Percentiles rank a stretch among this genome's conserved stretches.
phyloP scores from a whole-genome alignment of 1,140 invertebrate genomes.

The Dryas iulia region DNA sequence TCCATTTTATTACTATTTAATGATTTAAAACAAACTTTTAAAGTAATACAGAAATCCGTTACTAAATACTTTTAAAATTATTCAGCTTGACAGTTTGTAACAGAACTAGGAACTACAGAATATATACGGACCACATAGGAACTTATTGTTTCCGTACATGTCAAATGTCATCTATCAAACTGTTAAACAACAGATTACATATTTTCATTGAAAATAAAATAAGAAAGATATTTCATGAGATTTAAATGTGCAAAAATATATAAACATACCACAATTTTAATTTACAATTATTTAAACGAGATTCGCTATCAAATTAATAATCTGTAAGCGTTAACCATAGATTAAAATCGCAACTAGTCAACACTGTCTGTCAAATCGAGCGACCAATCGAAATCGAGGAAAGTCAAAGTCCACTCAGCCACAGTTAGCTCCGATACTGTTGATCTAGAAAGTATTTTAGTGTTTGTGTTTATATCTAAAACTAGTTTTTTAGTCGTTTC shows the following conservation, averaged over 20 bases:
- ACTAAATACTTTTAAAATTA: neutral
- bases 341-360: neutral
- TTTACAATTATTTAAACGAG: too few relatives aligned
- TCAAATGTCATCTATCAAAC: neutral
- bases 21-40: neutral
- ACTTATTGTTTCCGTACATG: neutral
- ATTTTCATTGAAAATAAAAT: neutral
- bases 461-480: constrained; percentile 30
- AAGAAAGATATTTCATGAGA: too few relatives aligned
- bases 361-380: neutral
- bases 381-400: constrained; percentile 37
- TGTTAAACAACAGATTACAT: neutral
- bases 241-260: too few relatives aligned
- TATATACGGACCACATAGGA: neutral
- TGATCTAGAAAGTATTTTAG: constrained; percentile 39
- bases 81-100: neutral
- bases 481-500: constrained; percentile 16
- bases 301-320: too few relatives aligned
- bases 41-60: neutral
- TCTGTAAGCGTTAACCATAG: neutral
- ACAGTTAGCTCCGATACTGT: constrained; percentile 24
- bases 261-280: too few relatives aligned
- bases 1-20: constrained; percentile 32
- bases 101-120: too few relatives aligned
- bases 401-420: constrained; percentile 32